Evolutionary conservation across 2,888 invertebrate genomes (phyloP), one percentile per base, ranked within the genome.

Genomic region (Cybosia mesomella): DNA sequence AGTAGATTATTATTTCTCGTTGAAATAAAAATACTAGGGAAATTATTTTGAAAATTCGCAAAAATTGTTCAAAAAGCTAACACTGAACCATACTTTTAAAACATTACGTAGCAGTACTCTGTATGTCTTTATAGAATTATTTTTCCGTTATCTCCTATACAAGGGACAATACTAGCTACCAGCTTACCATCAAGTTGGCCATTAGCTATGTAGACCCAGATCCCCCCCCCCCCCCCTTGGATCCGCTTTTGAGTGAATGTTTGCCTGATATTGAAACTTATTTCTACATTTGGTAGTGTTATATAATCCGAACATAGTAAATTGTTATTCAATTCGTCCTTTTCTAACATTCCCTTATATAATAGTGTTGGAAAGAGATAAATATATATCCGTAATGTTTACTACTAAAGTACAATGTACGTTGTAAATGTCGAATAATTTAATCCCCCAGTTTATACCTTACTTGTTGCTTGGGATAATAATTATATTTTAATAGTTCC

Each of bases 261-360:
- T 39, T 22, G 71, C 59, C 59, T 69, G 28, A 66, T 39, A 36
- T 64, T 71, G 67, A 67, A 34, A 58, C 11, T 49, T 53, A 49
- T 32, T 58, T 58, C 43, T 22, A 58, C 43, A 62, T 32, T 62
- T 11, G 53, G 53, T 49, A 62, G 53, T 32, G n/a, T 18, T 21
- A 49, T 49, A 15, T 57, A 58, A 43, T 64, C n/a, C 49, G 49
- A 49, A 58, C 8, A 53, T 49, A 58, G 32, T 49, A 24, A 54
- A 54, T 43, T 59, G 54, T 59, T 59, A 64, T 43, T 57, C 57
- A 59, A 43, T 59, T 43, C 71, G 60, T 74, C 62, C 64, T 58
- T 66, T 60, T 70, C 64, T 74, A 81, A 58, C 77, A 79, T 79
- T 81, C 81, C 81, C 72, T 81, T 72, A 66, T 68, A 61, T 64